A percentile compares a stretch with the other conserved stretches of the same genome.
Evolutionary conservation across 2,888 invertebrate species (phyloP).

Genomic region (Sinopyrophorus schimmeli): DNA sequence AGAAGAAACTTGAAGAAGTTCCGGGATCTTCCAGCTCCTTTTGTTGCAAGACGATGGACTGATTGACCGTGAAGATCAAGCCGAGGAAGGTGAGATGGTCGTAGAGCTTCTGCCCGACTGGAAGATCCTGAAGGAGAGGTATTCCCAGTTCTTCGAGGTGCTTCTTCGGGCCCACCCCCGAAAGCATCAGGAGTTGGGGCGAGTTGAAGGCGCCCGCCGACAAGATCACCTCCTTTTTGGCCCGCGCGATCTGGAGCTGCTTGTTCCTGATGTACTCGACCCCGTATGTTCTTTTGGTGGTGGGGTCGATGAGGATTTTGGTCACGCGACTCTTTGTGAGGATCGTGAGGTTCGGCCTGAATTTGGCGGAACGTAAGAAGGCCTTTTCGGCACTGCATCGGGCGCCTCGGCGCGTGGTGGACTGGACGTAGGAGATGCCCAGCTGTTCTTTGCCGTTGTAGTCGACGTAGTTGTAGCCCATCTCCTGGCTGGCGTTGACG

Average conservation of each 20-base stretch:
- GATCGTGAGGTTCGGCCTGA: slow-evolving; percentile 69
- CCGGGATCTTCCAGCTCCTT: slow-evolving; percentile 48
- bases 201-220: slow-evolving; percentile 87
- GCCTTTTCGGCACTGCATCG: slow-evolving; percentile 69
- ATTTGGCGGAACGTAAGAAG: slow-evolving; percentile 64
- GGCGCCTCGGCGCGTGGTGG: slow-evolving; percentile 61
- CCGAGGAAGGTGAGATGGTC: slow-evolving; percentile 65
- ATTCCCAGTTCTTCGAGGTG: slow-evolving; percentile 62
- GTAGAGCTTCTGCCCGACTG: slow-evolving; percentile 68
- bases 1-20: slow-evolving; percentile 53
- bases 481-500: slow-evolving; percentile 64
- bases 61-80: slow-evolving; percentile 53
- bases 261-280: slow-evolving; percentile 66
- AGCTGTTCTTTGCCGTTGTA: slow-evolving; percentile 67
- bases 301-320: slow-evolving; percentile 66
- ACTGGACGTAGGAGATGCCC: slow-evolving; percentile 67
- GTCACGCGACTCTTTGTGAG: slow-evolving; percentile 65
- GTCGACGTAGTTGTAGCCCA: slow-evolving; percentile 70
- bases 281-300: slow-evolving; percentile 67
- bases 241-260: slow-evolving; percentile 55
- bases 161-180: slow-evolving; percentile 70
- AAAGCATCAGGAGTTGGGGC: slow-evolving; percentile 88
- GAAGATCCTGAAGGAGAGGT: slow-evolving; percentile 65
- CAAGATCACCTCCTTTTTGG: slow-evolving; percentile 79
- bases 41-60: slow-evolving; percentile 46